Evolutionary conservation across 2,888 invertebrate genomes (phyloP).

Genomic region (Lycocerus yunnanus): DNA sequence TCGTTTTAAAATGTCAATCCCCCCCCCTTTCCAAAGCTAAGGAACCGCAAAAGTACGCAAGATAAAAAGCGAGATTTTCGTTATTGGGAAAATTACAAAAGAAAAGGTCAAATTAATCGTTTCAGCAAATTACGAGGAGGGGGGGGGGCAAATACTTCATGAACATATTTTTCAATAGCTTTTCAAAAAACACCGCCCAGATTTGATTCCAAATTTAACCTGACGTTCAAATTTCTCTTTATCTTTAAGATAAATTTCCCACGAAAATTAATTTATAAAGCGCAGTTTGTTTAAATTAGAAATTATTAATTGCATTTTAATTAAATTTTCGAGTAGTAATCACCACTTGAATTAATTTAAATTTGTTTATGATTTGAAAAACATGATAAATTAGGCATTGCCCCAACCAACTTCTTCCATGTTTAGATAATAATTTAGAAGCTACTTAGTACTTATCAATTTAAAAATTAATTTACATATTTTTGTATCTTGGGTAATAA

Average conservation of each 20-base stretch:
- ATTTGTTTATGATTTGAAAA: neutral
- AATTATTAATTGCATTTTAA: neutral
- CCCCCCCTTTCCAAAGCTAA: no score
- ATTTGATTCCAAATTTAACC: no score
- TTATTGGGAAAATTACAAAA: no score
- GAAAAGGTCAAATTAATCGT: no score
- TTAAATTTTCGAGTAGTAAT: neutral
- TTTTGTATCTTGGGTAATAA: neutral
- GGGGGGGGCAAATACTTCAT: no score
- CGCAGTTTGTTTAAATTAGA: neutral
- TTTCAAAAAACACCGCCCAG: no score
- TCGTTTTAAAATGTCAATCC: no score
- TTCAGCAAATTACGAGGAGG: no score
- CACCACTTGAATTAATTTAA: neutral
- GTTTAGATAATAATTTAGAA: neutral
- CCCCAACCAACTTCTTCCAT: neutral
- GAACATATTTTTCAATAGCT: no score
- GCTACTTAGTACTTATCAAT: neutral
- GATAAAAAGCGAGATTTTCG: no score
- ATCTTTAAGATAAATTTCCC: neutral
- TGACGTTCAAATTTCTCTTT: no score
- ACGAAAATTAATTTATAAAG: neutral
- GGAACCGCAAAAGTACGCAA: no score
- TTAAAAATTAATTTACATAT: neutral
- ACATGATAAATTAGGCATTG: neutral